These are phyloP conservation scores for Axea sp. DNA, from an alignment of 2,888 invertebrate genomes.

Conservation along the genomic window DNA sequence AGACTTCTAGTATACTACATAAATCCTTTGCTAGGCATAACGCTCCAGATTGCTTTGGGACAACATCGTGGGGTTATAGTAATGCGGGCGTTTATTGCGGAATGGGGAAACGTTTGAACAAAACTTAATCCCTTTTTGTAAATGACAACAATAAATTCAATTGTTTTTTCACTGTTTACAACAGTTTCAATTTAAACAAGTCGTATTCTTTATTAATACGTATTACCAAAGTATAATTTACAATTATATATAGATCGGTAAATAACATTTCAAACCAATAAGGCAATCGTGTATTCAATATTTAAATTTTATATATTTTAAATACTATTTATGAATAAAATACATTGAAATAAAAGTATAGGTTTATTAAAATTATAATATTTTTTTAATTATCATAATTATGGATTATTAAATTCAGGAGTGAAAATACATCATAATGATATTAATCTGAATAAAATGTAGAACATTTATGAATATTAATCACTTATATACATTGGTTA, in stretches of 20 bases:
- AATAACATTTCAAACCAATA: constrained; percentile 18
- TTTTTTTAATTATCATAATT: too few relatives aligned
- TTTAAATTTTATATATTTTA: too few relatives aligned
- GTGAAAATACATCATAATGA: too few relatives aligned
- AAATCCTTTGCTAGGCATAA: constrained; percentile 59
- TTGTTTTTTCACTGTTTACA: constrained; percentile 38
- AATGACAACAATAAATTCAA: constrained; percentile 50
- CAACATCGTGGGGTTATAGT: constrained; percentile 57
- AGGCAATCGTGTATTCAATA: too few relatives aligned
- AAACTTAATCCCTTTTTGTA: constrained; percentile 58
- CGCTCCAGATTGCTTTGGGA: constrained; percentile 56
- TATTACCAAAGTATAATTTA: constrained; percentile 13
- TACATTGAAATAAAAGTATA: too few relatives aligned
- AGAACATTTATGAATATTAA: too few relatives aligned
- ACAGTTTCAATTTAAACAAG: constrained; percentile 27
- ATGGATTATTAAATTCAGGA: too few relatives aligned
- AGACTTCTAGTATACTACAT: constrained; percentile 48
- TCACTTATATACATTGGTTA: too few relatives aligned
- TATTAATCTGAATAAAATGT: too few relatives aligned
- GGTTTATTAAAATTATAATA: too few relatives aligned
- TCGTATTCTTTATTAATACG: constrained; percentile 20
- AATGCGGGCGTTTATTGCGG: constrained; percentile 59
- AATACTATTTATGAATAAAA: too few relatives aligned
- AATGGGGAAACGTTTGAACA: constrained; percentile 55
- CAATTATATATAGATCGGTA: constrained; percentile 7